phyloP scores from a whole-genome alignment of 1,140 invertebrate genomes.

The Drosophila tristis region DNA sequence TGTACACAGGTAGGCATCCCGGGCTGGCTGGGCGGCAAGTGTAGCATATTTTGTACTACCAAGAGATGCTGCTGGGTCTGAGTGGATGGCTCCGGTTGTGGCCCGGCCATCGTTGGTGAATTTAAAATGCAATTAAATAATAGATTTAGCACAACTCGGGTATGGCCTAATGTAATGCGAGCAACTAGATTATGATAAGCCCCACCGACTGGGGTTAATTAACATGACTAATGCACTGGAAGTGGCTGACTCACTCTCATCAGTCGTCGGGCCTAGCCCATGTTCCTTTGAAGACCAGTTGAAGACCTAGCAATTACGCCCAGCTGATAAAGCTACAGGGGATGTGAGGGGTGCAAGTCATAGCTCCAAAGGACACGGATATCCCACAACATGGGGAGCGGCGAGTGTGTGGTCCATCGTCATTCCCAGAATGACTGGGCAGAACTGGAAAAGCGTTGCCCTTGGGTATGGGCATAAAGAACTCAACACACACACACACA shows the following conservation, averaged over 20 bases:
- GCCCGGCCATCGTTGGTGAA: constrained; percentile 16
- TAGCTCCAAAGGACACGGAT: constrained; percentile 66
- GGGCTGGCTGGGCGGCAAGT: constrained; percentile 39
- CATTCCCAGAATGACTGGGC: constrained; percentile 57
- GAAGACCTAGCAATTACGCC: constrained; percentile 35
- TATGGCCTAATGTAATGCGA: constrained; percentile 42
- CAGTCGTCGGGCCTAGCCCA: constrained; percentile 20
- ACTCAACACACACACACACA: constrained; percentile 11
- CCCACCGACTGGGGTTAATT: constrained; percentile 57
- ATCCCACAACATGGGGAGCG: constrained; percentile 22
- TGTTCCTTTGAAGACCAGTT: constrained; percentile 1
- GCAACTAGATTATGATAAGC: constrained; percentile 59
- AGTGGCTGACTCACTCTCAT: constrained; percentile 58
- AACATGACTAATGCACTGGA: constrained; percentile 71
- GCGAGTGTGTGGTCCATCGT: constrained; percentile 51
- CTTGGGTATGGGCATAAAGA: constrained; percentile 49
- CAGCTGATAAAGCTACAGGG: constrained; percentile 57
- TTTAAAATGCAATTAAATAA: constrained; percentile 72
- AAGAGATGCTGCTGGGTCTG: too few species aligned
- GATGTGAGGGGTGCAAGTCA: constrained; percentile 66
- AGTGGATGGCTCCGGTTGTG: constrained; percentile 17
- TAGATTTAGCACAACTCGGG: constrained; percentile 36
- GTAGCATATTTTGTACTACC: constrained; percentile 49
- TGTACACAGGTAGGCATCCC: background rate
- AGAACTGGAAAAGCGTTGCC: constrained; percentile 10